Base-by-base conservation (phyloP, 2,113 vertebrate genomes). In the Cygnus atratus region DNA sequence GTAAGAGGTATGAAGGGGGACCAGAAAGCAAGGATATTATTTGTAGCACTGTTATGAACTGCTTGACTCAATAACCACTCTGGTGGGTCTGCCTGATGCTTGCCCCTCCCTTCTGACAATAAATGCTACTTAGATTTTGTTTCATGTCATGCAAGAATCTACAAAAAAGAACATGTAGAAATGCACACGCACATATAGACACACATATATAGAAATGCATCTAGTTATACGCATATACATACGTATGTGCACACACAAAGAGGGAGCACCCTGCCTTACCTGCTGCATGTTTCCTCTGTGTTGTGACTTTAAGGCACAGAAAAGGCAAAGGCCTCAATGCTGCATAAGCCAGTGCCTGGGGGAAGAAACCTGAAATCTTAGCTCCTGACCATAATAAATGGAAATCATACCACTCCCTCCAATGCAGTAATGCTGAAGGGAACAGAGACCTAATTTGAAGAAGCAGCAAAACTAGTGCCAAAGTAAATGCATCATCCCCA, bases 351-450 rank as follows among this genome's bases (percentile, higher is more conserved):
- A 91, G 29, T 3, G 57, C 76, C 81, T 65, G 87, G 31, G 57
- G 73, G 29, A 84, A 96, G 76, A 95, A 84, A 87, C 39, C 61
- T 24, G 57, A 91, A 92, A 81, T 95, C 43, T 78, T 75, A 87
- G 55, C 54, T 91, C 35, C 61, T 72, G 46, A 59, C 57, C 0
- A 1, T 61, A 96, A 48, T 65, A 44, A 96, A 70, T 65, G 26
- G 70, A 87, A 90, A 58, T 37, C 62, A 68, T 10, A 83, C 84
- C 78, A 87, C 78, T 94, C 77, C 87, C 66, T 94, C 46, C 50
- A 78, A 22, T 68, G 70, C 57, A 74, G 61, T 78, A 90, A 90
- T 15, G 77, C 43, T 1, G 2, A 78, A 67, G 20, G 17, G 57
- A 95, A 88, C 19, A 84, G 25, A 87, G 13, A 84, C 11, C 19